Evolutionary conservation across 2,113 vertebrate genomes (phyloP).

Genomic region (Oncorhynchus tshawytscha): DNA sequence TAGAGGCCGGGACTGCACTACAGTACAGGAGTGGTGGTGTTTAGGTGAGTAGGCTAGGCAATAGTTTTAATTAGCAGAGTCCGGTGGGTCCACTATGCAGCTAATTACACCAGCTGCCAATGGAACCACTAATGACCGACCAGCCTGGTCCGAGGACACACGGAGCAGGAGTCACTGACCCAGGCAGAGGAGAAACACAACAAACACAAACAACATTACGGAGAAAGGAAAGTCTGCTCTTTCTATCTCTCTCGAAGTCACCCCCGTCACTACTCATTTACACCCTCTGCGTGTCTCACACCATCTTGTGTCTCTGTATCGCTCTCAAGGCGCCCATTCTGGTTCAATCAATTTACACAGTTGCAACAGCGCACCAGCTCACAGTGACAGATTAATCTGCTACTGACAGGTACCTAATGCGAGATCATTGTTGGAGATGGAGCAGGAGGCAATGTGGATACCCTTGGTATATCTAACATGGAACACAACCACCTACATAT

Average conservation of each 20-base stretch:
- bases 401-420: slow-evolving; percentile 44
- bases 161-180: neutral
- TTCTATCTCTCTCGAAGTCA: neutral
- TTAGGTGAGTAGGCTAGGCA: neutral
- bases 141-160: no score
- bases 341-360: slow-evolving; percentile 27
- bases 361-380: slow-evolving; percentile 10
- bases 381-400: slow-evolving; percentile 31
- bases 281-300: neutral
- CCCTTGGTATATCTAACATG: no score
- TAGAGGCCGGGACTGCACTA: no score
- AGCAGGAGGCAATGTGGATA: no score
- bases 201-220: neutral
- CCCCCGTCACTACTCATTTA: neutral
- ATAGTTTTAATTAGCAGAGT: slow-evolving; percentile 33
- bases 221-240: neutral
- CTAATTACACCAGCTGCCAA: slow-evolving; percentile 26
- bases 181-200: slow-evolving; percentile 4
- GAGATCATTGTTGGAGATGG: slow-evolving; percentile 7
- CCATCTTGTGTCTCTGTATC: neutral
- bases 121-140: slow-evolving; percentile 12
- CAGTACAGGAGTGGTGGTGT: no score
- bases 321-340: slow-evolving; percentile 2
- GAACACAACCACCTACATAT: no score
- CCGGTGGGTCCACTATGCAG: slow-evolving; percentile 18